Percentiles rank a stretch among this genome's conserved stretches.
These are phyloP conservation scores for Rhopalosiphum nymphaeae DNA, from an alignment of 2,888 invertebrate genomes.

Conservation along the genomic window DNA sequence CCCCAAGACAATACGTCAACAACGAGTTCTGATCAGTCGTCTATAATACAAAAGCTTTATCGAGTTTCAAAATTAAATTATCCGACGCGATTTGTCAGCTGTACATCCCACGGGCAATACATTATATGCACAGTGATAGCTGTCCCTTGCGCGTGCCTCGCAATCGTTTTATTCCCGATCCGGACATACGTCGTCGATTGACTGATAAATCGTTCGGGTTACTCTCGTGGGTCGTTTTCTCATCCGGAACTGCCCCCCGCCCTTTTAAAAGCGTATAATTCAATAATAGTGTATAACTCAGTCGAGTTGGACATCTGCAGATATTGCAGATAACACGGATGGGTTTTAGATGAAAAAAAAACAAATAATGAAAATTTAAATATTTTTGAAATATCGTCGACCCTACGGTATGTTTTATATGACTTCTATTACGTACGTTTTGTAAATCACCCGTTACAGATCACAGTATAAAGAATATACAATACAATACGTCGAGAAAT, in stretches of 20 bases:
- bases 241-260: no score
- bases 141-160: background rate
- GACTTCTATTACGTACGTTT: background rate
- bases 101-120: slow-evolving; percentile 2
- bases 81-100: background rate
- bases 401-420: background rate
- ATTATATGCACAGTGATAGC: background rate
- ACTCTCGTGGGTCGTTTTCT: background rate
- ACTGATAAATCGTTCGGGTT: slow-evolving; percentile 5
- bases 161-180: slow-evolving; percentile 8
- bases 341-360: background rate
- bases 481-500: no score
- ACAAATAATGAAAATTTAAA: background rate
- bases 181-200: slow-evolving; percentile 9
- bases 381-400: background rate
- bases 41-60: background rate
- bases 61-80: background rate
- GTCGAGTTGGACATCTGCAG: background rate
- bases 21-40: background rate
- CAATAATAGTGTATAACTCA: background rate
- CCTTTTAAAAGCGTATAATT: background rate
- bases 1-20: background rate
- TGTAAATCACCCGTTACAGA: background rate
- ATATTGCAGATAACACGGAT: background rate
- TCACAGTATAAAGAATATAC: no score